Percentiles rank a stretch among this genome's conserved stretches.
Evolutionary conservation across 2,888 invertebrate species (phyloP).

Genomic region (Quadroppia sp.): DNA sequence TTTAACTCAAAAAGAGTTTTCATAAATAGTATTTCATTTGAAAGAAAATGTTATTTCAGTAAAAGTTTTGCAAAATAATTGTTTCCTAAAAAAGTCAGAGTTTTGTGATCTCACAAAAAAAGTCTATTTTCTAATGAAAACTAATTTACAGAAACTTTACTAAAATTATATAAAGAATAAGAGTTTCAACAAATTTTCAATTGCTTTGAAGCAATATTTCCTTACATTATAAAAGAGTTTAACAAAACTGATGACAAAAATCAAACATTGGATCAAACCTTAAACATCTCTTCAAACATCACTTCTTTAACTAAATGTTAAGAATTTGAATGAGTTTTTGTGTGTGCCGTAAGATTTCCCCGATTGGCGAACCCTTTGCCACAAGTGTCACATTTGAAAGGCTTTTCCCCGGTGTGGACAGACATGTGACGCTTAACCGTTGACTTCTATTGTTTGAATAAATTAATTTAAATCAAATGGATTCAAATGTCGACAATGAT

Average conservation of each 20-base stretch:
- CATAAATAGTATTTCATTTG: not conserved
- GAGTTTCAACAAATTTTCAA: too few relatives aligned
- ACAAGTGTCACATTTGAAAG: slow-evolving; percentile 71
- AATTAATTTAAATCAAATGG: not conserved
- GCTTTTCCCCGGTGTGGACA: slow-evolving; percentile 63
- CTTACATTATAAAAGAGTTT: too few relatives aligned
- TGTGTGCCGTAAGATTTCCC: slow-evolving; percentile 49
- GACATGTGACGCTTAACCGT: slow-evolving; percentile 53
- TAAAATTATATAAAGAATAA: not conserved
- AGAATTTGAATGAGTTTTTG: slow-evolving; percentile 47
- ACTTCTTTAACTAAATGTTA: too few relatives aligned
- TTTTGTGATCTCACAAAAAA: not conserved
- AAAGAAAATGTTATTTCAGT: not conserved
- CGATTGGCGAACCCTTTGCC: slow-evolving; percentile 62
- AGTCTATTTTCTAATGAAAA: not conserved
- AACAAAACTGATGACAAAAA: too few relatives aligned
- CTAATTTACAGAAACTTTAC: not conserved
- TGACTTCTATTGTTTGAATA: slow-evolving; percentile 46
- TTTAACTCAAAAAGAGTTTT: not conserved
- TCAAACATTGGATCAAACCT: not conserved
- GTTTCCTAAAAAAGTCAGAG: not conserved
- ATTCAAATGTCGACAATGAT: too few relatives aligned
- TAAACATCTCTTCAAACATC: too few relatives aligned
- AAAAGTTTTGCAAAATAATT: not conserved
- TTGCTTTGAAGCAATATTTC: too few relatives aligned